Evolutionary conservation across 1,140 invertebrate genomes (phyloP), one percentile per base, ranked within the genome.

Genomic region (Cepaea nemoralis): DNA sequence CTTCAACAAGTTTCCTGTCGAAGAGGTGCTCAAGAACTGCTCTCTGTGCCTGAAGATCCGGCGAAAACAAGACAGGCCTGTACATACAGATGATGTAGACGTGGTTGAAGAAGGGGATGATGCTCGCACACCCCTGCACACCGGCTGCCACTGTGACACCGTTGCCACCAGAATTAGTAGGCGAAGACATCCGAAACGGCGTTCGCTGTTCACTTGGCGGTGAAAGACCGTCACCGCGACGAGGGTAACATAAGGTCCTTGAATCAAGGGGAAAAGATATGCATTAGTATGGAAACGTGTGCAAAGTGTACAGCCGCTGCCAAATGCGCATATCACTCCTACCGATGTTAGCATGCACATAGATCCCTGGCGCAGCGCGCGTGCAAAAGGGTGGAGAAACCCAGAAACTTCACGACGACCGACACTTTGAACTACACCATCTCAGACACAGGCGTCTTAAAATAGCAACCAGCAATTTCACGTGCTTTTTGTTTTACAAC

Each of bases 21-120:
- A 90, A 87, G 22, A 89, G 78, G 27, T 88, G 86, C 50, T 89
- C 88, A 16, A 90, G 78, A 22, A 89, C 85, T 1, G 86, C 84
- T 50, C 85, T 86, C 71, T 90, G 89, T 19, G 86, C 87, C 3
- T 86, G 70, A 40, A 86, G 83, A 74, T 90, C 89, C 0, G 89
- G 88, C 35, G 83, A 87, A 24, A 83, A 82, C 37, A 69, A 6
- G 85, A 71, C 42, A 81, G 77, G 8, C 83, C 39, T 0, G 83
- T 37, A n/a, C 45, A 55, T 42, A 71, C 63, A 39, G 55, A 69
- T 31, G 73, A 14, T 45, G 67, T 40, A 3, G 42, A 48, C 35
- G 59, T 33, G n/a, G 45, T 42, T 22, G 40, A 33, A 27, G 55
- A 33, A 39, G 77, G 74, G 48, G 76, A 77, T 31, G 78, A 73